Percentiles rank a stretch among this genome's conserved stretches.
Conservation (phyloP, 2,888 invertebrate species). For the Eurois occulta region DNA sequence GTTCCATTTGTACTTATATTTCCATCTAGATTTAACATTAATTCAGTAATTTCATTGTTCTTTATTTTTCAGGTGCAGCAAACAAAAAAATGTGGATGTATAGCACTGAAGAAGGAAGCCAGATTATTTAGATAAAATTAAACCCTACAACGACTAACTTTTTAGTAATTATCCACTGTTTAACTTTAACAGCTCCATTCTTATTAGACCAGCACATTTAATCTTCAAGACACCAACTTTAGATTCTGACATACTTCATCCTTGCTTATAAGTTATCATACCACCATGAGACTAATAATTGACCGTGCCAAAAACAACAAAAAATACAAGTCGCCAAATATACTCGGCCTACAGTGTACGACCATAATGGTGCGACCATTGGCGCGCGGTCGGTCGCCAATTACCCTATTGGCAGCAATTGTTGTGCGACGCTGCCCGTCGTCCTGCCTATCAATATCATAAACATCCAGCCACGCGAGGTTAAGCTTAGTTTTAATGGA, state of each 20-base stretch:
- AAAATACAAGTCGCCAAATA: neutral
- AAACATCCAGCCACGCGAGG: conserved; percentile 50
- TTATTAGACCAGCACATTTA: neutral
- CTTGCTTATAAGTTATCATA: neutral
- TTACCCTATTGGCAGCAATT: conserved; percentile 89
- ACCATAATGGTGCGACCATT: conserved; percentile 88
- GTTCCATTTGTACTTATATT: neutral
- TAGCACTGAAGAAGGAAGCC: neutral
- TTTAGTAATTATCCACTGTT: neutral
- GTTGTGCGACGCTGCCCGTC: conserved; percentile 88
- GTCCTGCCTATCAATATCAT: conserved; percentile 71
- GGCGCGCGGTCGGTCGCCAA: conserved; percentile 88
- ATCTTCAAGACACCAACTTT: neutral
- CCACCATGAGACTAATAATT: no score
- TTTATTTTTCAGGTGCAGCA: neutral
- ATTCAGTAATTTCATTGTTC: neutral
- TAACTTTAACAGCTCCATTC: neutral
- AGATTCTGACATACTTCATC: neutral
- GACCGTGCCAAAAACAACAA: neutral
- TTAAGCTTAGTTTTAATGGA: conserved; percentile 13
- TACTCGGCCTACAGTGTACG: conserved; percentile 72
- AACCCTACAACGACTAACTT: conserved; percentile 11
- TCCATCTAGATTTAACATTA: neutral
- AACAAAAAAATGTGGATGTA: neutral
- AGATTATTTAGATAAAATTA: neutral